These are phyloP conservation scores for Sus cebifrons DNA, from an alignment of 2,797 vertebrate genomes.

Conservation along the genomic window DNA sequence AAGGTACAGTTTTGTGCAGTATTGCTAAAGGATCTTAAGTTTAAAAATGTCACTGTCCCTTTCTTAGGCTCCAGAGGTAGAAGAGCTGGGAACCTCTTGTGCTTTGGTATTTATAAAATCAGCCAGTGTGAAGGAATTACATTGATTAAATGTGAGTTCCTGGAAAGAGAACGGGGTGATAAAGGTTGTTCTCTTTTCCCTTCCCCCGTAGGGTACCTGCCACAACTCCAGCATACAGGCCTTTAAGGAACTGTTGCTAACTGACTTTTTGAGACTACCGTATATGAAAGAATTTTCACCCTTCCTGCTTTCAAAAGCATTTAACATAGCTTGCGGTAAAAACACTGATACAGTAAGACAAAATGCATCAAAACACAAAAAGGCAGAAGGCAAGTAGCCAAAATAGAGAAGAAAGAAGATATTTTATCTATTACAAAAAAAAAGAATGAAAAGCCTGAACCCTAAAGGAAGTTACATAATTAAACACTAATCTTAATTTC, in stretches of 20 bases:
- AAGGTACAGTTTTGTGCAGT: background rate
- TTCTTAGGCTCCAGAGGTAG: background rate
- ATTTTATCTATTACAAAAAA: background rate
- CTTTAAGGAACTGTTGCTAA: conserved; percentile 39
- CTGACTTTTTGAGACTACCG: conserved; percentile 52
- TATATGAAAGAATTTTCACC: conserved; percentile 61
- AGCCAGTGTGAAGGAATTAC: background rate
- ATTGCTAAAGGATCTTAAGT: background rate
- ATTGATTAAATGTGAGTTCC: background rate
- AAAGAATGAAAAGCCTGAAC: background rate
- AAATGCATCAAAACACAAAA: background rate
- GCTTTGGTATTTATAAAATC: conserved; percentile 37
- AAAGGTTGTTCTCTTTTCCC: background rate
- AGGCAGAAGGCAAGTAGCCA: background rate
- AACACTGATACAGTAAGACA: background rate
- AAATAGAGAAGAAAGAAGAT: background rate
- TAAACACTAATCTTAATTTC: background rate
- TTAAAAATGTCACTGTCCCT: background rate
- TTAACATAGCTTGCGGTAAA: background rate
- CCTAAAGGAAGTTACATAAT: background rate
- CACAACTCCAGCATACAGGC: background rate
- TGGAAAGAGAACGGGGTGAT: background rate
- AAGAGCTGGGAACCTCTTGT: background rate
- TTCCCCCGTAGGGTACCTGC: background rate
- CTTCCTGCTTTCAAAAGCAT: conserved; percentile 35